Evolutionary conservation across 1,140 invertebrate genomes (phyloP).

Genomic region (Cyphomyrmex costatus): DNA sequence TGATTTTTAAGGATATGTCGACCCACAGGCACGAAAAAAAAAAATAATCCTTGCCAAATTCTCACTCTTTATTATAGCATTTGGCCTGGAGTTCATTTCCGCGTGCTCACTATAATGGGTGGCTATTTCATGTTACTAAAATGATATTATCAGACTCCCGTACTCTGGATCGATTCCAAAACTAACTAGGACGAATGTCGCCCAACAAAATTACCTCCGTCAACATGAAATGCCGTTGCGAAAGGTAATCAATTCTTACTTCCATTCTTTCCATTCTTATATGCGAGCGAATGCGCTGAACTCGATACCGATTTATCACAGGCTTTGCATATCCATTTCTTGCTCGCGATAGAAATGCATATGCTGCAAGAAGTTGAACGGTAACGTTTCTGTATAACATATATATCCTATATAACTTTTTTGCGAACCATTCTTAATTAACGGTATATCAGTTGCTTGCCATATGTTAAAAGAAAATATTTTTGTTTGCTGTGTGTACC

Average conservation of each 20-base stretch:
- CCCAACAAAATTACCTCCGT: slow-evolving; percentile 78
- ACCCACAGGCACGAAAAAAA: slow-evolving; percentile 40
- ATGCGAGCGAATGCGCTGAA: background rate
- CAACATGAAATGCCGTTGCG: slow-evolving; percentile 73
- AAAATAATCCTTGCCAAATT: slow-evolving; percentile 75
- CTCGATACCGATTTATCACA: slow-evolving; percentile 39
- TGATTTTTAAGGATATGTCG: background rate
- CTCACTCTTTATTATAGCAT: slow-evolving; percentile 79
- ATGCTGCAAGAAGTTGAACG: slow-evolving; percentile 20
- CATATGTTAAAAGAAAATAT: background rate
- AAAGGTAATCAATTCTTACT: slow-evolving; percentile 58
- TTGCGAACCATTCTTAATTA: slow-evolving; percentile 24
- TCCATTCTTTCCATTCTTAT: background rate
- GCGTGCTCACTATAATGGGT: slow-evolving; percentile 76
- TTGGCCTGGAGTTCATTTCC: slow-evolving; percentile 80
- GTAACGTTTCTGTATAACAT: background rate
- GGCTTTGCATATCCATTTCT: slow-evolving; percentile 35
- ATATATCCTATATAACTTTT: background rate
- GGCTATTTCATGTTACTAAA: slow-evolving; percentile 81
- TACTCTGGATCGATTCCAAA: slow-evolving; percentile 80
- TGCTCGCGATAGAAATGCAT: slow-evolving; percentile 1
- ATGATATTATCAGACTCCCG: slow-evolving; percentile 80
- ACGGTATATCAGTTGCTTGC: background rate
- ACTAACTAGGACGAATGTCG: slow-evolving; percentile 80
- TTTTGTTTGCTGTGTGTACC: background rate